Evolutionary conservation across 2,113 vertebrate genomes (phyloP).

Genomic region (Syngnathus typhle): DNA sequence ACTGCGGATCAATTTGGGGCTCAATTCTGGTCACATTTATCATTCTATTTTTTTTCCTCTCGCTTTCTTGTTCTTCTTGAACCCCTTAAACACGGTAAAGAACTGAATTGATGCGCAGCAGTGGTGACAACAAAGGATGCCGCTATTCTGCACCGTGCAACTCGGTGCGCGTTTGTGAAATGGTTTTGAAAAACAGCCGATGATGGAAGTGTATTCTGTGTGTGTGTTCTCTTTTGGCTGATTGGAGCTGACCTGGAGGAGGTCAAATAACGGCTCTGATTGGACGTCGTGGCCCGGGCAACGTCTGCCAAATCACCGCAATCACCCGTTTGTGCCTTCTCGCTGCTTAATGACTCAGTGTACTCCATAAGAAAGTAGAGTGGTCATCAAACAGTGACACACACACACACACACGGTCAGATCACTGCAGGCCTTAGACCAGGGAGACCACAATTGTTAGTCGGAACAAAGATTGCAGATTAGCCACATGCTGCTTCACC

Average conservation of each 20-base stretch:
- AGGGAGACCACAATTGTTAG: conserved; percentile 38
- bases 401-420: conserved; percentile 39
- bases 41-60: conserved; percentile 14
- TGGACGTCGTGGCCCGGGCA: conserved; percentile 60
- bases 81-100: conserved; percentile 22
- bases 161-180: conserved; percentile 1
- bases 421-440: conserved; percentile 52
- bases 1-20: conserved; percentile 55
- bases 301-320: conserved; percentile 68
- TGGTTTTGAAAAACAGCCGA: not conserved
- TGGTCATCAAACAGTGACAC: conserved; percentile 59
- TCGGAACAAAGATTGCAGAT: too few relatives aligned
- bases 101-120: not conserved
- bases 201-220: not conserved
- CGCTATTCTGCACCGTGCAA: not conserved
- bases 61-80: conserved; percentile 6
- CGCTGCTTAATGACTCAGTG: conserved; percentile 61
- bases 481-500: too few relatives aligned
- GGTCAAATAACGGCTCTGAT: conserved; percentile 57
- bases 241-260: conserved; percentile 63
- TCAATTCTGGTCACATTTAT: conserved; percentile 48
- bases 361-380: conserved; percentile 68
- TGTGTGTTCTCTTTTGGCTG: conserved; percentile 42
- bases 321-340: conserved; percentile 67
- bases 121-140: conserved; percentile 12